These are phyloP conservation scores for Epinephelus coioides DNA, from an alignment of 2,797 vertebrate species.

Conservation along the genomic window DNA sequence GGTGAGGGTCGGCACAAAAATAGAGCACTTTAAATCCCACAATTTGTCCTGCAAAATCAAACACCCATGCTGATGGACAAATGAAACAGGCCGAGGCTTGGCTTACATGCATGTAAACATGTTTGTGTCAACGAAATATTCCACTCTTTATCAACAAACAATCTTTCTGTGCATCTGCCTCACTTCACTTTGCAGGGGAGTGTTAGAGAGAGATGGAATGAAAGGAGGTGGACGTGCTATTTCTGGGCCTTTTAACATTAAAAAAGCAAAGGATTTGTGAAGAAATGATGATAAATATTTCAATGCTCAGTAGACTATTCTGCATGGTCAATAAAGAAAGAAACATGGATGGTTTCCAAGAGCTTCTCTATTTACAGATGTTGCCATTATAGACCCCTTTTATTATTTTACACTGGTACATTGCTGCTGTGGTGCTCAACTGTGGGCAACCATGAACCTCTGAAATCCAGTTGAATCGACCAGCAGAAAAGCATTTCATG, in stretches of 20 bases:
- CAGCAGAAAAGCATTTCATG: not conserved
- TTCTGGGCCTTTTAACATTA: slow-evolving; percentile 71
- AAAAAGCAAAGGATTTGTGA: slow-evolving; percentile 60
- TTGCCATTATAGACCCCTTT: slow-evolving; percentile 13
- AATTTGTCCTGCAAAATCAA: slow-evolving; percentile 28
- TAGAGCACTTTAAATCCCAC: slow-evolving; percentile 32
- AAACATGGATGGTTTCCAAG: slow-evolving; percentile 37
- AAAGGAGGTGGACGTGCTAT: slow-evolving; percentile 46
- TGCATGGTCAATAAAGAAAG: slow-evolving; percentile 63
- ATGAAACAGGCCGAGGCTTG: slow-evolving; percentile 10
- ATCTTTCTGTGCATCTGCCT: slow-evolving; percentile 38
- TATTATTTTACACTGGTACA: slow-evolving; percentile 9
- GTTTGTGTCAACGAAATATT: slow-evolving; percentile 44
- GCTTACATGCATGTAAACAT: slow-evolving; percentile 35
- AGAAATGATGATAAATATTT: slow-evolving; percentile 74
- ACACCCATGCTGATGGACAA: slow-evolving; percentile 15
- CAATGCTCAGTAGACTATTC: slow-evolving; percentile 54
- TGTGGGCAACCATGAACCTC: slow-evolving; percentile 7
- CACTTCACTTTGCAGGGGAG: slow-evolving; percentile 36
- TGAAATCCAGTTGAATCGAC: slow-evolving; percentile 15
- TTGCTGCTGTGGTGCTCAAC: slow-evolving; percentile 5
- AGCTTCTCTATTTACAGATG: slow-evolving; percentile 49
- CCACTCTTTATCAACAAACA: slow-evolving; percentile 28
- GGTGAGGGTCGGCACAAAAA: slow-evolving; percentile 34
- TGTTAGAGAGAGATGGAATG: slow-evolving; percentile 16